Base-by-base conservation (phyloP, 2,888 invertebrate genomes). In the Agrochola macilenta region DNA sequence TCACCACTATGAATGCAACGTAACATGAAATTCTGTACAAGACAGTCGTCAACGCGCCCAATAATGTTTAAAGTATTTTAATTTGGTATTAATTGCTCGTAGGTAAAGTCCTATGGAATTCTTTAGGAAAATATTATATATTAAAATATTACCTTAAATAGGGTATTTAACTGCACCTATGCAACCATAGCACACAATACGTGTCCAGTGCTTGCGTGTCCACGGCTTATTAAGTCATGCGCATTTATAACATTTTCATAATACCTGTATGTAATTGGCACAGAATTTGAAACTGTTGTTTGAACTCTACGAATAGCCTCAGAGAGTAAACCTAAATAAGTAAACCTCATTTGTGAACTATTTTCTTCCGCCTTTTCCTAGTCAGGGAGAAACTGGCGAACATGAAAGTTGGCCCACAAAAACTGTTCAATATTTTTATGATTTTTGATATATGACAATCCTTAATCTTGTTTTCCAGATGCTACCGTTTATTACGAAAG, bases 1-100 rank as follows among this genome's bases (percentile, higher is more conserved):
- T 88, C 87, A 87, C 78, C 85, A 87, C 73, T 87, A 86, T 83
- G 82, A 87, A 87, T 83, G 88, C 86, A 88, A 84, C 74, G 70
- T 83, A 80, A 81, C 80, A 76, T 81, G 75, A 76, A 78, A 87
- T 75, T 78, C 68, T 75, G 71, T 64, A 75, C 75, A 73, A 76
- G 30, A 63, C 46, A 70, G 78, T 54, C 58, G 30, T 63, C 30
- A 66, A 61, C 61, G 76, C 68, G 30, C 69, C 54, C 60, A 73
- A 70, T 83, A 64, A 54, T 26, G 58, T 65, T 61, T 20, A 20
- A 60, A 65, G 35, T 61, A 74, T 74, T 64, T 74, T 52, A 61
- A 61, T 70, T 70, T 70, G 12, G 49, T 26, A 58, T 63, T 64
- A 64, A 63, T 75, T 46, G 54, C 26, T 60, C 46, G 43, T 46